Evolutionary conservation across 2,888 invertebrate genomes (phyloP).

Genomic region (Strigamia transsilvanica): DNA sequence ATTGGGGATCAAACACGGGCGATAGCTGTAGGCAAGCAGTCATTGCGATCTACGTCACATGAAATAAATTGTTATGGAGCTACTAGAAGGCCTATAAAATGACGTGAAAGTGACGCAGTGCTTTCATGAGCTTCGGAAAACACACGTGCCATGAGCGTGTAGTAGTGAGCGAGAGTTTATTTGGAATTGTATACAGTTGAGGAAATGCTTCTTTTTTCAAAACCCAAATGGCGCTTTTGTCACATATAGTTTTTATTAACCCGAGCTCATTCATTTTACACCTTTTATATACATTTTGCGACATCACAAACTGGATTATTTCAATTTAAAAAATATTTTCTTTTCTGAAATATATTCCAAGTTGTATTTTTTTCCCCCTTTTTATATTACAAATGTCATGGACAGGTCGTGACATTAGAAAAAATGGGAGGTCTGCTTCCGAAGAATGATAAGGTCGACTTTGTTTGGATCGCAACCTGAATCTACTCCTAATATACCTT

Average conservation of each 20-base stretch:
- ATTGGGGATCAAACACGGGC: slow-evolving; percentile 46
- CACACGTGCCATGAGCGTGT: slow-evolving; percentile 21
- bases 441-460: slow-evolving; percentile 30
- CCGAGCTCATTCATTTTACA: background rate
- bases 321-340: slow-evolving; percentile 8
- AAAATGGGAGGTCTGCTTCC: background rate
- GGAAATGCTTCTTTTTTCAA: slow-evolving; percentile 21
- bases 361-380: background rate
- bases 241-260: background rate
- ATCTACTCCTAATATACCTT: slow-evolving; percentile 5
- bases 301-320: slow-evolving; percentile 7
- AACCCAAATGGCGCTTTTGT: slow-evolving; percentile 24
- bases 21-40: slow-evolving; percentile 49
- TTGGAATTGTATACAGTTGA: slow-evolving; percentile 14
- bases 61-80: slow-evolving; percentile 48
- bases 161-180: background rate
- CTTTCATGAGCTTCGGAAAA: slow-evolving; percentile 38
- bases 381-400: background rate
- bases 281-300: background rate
- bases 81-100: slow-evolving; percentile 49
- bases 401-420: background rate
- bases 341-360: background rate
- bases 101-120: slow-evolving; percentile 47
- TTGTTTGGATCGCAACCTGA: slow-evolving; percentile 37
- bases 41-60: slow-evolving; percentile 42